Percentiles rank a stretch among this genome's conserved stretches.
These are phyloP conservation scores for Orthosia gracilis DNA, from an alignment of 2,888 invertebrate genomes.

Conservation along the genomic window DNA sequence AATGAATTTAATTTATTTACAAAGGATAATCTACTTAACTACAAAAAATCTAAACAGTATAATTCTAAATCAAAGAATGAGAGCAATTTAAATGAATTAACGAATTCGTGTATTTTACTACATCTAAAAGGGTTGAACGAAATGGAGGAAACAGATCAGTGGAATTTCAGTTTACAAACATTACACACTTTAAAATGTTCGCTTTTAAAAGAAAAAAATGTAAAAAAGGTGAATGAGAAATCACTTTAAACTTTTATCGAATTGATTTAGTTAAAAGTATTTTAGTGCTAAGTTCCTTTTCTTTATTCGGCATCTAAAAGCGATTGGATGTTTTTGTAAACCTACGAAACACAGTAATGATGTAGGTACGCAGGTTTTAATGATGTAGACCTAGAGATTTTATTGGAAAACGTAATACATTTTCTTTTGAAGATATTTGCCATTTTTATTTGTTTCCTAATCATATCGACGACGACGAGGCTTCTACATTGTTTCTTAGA, in stretches of 20 bases:
- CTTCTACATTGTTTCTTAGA: neutral
- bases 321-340: neutral
- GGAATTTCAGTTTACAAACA: conserved; percentile 31
- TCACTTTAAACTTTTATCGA: conserved; percentile 17
- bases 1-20: neutral
- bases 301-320: neutral
- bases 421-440: conserved; percentile 15
- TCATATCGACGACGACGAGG: neutral
- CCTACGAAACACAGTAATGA: conserved; percentile 6
- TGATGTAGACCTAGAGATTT: conserved; percentile 23
- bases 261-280: conserved; percentile 18
- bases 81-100: conserved; percentile 43
- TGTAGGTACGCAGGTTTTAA: conserved; percentile 14
- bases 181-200: conserved; percentile 21
- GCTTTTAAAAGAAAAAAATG: conserved; percentile 2
- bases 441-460: conserved; percentile 23
- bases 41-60: conserved; percentile 18
- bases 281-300: conserved; percentile 5
- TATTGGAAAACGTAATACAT: conserved; percentile 10
- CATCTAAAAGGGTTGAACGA: conserved; percentile 36
- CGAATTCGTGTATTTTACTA: conserved; percentile 40
- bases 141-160: conserved; percentile 19
- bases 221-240: conserved; percentile 27
- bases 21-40: neutral
- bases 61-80: conserved; percentile 19